Evolutionary conservation across 2,113 vertebrate genomes (phyloP).

Genomic region (Myrmecobius fasciatus): DNA sequence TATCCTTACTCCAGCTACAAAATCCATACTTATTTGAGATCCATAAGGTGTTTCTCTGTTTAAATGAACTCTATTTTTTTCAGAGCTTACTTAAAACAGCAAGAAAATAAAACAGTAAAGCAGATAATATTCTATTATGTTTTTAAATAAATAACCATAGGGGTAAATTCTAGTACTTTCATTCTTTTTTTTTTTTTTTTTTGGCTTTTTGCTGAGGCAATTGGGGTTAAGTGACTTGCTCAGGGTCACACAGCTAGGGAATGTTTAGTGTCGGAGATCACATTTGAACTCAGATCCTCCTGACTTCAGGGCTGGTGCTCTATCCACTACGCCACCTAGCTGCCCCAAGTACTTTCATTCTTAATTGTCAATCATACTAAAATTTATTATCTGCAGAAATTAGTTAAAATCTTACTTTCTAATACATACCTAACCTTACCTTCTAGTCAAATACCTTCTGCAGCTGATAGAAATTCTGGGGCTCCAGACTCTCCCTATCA

Average conservation of each 20-base stretch:
- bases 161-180: background rate
- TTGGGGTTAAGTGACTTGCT: no score
- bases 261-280: no score
- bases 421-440: background rate
- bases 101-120: background rate
- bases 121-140: background rate
- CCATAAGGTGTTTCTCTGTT: constrained; percentile 55
- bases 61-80: background rate
- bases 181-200: no score
- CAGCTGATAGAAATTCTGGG: background rate
- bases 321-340: no score
- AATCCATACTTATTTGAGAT: constrained; percentile 24
- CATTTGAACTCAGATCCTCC: no score
- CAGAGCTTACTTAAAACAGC: background rate
- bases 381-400: constrained; percentile 42
- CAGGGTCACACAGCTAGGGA: no score
- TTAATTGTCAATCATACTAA: background rate
- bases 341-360: background rate
- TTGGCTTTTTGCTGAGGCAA: no score
- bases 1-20: constrained; percentile 45
- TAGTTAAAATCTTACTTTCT: constrained; percentile 31
- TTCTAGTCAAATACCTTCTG: background rate
- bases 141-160: background rate
- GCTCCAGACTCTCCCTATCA: background rate
- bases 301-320: no score